Evolutionary conservation across 2,797 vertebrate genomes (phyloP), one percentile per base, ranked within the genome.

Genomic region (Rallus crepitans): DNA sequence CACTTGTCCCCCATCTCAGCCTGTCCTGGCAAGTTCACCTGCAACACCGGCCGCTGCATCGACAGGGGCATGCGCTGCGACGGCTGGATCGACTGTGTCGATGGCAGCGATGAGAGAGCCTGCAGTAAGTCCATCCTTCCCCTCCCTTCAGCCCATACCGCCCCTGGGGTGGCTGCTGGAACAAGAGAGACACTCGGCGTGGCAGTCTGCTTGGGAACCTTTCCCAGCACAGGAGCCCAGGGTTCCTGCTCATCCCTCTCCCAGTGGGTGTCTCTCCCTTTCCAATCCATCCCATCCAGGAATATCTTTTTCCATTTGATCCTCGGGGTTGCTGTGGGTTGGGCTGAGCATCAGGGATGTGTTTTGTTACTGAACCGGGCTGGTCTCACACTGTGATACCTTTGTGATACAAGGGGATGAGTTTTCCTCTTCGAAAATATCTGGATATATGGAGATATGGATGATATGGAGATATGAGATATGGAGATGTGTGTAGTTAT

Each of bases 71-170:
- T 99, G 95, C 95, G 20, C 53, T 99, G 99, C 2, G 99, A 99
- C 0, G 99, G 99, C n/a, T 99, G 99, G 99, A 98, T 99, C 1
- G 99, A 99, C 96, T 99, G 99, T 8, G 97, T 98, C 0, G 99
- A 99, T 37, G 97, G 97, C 97, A 99, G 98, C 0, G 99, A 99
- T 2, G 99, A 99, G 94, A 7, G 40, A 0, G 15, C 94, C 5
- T 99, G 99, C 98, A 53, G 99, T 99, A 94, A 98, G 99, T 98
- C 47, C 11, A 33, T 4, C 52, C 27, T 47, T 21, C 3, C 5
- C 1, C 53, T 11, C 39, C 23, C 27, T 42, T 18, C 11, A 16
- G 12, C 68, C 37, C 9, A 2, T 8, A 11, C 6, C 3, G 11
- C 15, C 31, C 27, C 0, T 42, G 0, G 18, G 17, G 39, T 23